A percentile compares a stretch with the other conserved stretches of the same genome.
Conservation (phyloP, 2,888 invertebrate species). For the Lordiphosa fenestrarum region DNA sequence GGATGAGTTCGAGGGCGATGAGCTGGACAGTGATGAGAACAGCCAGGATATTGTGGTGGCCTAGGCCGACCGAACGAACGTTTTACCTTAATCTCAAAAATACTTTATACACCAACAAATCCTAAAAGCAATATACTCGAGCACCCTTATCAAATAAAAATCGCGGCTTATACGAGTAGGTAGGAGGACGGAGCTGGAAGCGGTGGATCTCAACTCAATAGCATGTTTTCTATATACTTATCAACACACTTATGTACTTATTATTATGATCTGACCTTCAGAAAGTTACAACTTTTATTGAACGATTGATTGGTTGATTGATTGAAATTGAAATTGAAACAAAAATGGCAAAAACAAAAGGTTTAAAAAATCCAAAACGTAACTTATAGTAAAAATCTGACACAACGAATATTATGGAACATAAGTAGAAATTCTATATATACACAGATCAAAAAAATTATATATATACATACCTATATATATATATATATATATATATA, state of each 20-base stretch:
- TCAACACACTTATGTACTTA: slow-evolving; percentile 43
- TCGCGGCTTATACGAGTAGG: slow-evolving; percentile 49
- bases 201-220: slow-evolving; percentile 52
- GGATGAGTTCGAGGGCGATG: slow-evolving; percentile 36
- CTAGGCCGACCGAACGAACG: slow-evolving; percentile 44
- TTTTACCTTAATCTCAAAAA: slow-evolving; percentile 11
- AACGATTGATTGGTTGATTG: slow-evolving; percentile 39
- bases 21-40: slow-evolving; percentile 79
- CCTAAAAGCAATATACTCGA: slow-evolving; percentile 69
- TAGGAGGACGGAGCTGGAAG: background rate
- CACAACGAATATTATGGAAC: slow-evolving; percentile 81
- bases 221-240: slow-evolving; percentile 52
- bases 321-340: slow-evolving; percentile 43
- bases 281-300: slow-evolving; percentile 49
- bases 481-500: slow-evolving; percentile 42
- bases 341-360: slow-evolving; percentile 48
- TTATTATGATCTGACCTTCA: slow-evolving; percentile 22
- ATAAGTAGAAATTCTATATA: slow-evolving; percentile 80
- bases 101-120: slow-evolving; percentile 46
- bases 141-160: slow-evolving; percentile 61
- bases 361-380: slow-evolving; percentile 71
- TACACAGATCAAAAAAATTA: slow-evolving; percentile 61
- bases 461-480: slow-evolving; percentile 49
- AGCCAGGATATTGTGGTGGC: slow-evolving; percentile 80
- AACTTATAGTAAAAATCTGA: slow-evolving; percentile 79